These are phyloP conservation scores for Polyploca ridens DNA, from an alignment of 2,888 invertebrate species.

Conservation along the genomic window DNA sequence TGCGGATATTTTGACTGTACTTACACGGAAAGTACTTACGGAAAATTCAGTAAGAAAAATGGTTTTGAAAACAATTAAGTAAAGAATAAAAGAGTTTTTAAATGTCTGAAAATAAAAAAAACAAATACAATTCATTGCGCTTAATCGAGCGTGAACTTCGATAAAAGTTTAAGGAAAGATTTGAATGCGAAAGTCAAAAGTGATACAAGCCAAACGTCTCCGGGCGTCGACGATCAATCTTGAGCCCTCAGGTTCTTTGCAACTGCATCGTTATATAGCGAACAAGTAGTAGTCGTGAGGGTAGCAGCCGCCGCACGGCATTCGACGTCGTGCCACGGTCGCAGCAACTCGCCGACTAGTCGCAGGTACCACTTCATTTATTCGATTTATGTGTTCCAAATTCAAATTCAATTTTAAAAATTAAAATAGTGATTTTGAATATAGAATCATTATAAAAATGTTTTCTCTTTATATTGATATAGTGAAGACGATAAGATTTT, in stretches of 20 bases:
- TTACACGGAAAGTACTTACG: not conserved
- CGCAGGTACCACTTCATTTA: slow-evolving; percentile 40
- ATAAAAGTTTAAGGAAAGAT: slow-evolving; percentile 43
- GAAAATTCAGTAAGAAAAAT: not conserved
- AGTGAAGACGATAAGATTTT: not conserved
- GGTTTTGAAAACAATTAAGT: not conserved
- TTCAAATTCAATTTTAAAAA: not conserved
- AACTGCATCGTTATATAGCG: slow-evolving; percentile 55
- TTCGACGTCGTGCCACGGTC: slow-evolving; percentile 58
- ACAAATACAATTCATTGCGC: slow-evolving; percentile 5
- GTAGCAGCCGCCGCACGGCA: slow-evolving; percentile 63
- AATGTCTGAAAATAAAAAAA: not conserved
- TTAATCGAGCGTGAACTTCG: slow-evolving; percentile 32
- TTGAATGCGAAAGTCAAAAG: slow-evolving; percentile 50
- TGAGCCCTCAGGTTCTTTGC: slow-evolving; percentile 51
- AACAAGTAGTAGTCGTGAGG: slow-evolving; percentile 35
- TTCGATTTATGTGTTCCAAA: slow-evolving; percentile 20
- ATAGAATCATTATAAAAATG: not conserved
- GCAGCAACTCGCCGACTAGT: slow-evolving; percentile 52
- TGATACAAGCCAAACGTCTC: slow-evolving; percentile 40
- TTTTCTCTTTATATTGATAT: not conserved
- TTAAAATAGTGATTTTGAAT: not conserved
- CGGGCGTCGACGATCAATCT: slow-evolving; percentile 56
- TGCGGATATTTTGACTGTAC: not conserved
- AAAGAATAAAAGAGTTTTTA: not conserved